Conservation (phyloP, 92 coral and sea anemone genomes). For the Epizoanthus rinbou region DNA sequence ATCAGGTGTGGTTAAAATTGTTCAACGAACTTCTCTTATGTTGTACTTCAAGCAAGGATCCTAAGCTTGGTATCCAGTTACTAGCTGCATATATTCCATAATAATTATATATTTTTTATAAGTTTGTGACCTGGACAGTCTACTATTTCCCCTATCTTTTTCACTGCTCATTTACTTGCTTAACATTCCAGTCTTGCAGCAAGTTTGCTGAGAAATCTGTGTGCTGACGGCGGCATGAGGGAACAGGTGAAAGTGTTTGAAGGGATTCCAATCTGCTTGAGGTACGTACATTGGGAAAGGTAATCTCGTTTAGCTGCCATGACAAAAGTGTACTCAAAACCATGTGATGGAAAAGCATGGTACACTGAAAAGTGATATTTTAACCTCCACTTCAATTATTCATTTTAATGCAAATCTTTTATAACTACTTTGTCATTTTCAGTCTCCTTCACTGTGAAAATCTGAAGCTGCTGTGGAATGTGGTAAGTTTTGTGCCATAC, state of each 20-base stretch:
- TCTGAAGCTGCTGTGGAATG: conserved; percentile 85
- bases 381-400: not conserved
- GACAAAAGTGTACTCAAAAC: no score
- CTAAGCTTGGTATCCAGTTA: no score
- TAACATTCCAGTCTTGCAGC: conserved; percentile 73
- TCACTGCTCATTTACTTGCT: not conserved
- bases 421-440: conserved; percentile 14
- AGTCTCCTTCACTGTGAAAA: conserved; percentile 94
- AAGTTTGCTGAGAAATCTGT: conserved; percentile 84
- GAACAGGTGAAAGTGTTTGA: conserved; percentile 97
- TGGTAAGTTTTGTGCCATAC: conserved; percentile 68
- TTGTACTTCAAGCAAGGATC: no score
- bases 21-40: not conserved
- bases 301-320: no score
- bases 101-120: no score
- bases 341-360: no score
- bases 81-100: no score
- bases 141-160: conserved; percentile 3
- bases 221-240: conserved; percentile 87
- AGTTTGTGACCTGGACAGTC: not conserved
- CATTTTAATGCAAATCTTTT: not conserved
- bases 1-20: not conserved
- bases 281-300: conserved; percentile 52
- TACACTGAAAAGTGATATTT: not conserved
- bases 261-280: conserved; percentile 94